phyloP scores from a whole-genome alignment of 1,140 invertebrate genomes.

The Rhynchophorus ferrugineus region DNA sequence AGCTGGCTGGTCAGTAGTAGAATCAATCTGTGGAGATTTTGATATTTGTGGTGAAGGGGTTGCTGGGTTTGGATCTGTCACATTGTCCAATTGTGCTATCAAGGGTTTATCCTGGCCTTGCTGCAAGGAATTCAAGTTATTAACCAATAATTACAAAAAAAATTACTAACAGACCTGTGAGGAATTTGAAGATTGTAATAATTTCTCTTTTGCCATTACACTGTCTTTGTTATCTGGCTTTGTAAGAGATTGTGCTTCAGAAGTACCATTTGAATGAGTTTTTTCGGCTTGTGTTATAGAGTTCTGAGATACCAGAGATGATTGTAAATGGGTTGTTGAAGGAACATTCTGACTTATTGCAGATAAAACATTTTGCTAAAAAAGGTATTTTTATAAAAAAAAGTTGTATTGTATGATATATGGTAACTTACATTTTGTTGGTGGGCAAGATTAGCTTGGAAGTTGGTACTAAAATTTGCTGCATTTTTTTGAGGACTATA shows the following conservation, averaged over 20 bases:
- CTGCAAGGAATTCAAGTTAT: too few relatives aligned
- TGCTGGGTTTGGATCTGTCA: too few relatives aligned
- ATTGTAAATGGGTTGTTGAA: conserved; percentile 9
- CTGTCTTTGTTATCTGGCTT: neutral
- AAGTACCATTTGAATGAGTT: conserved; percentile 28
- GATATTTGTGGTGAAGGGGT: too few relatives aligned
- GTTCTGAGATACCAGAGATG: conserved; percentile 1
- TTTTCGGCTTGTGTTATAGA: conserved; percentile 13
- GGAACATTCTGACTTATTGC: conserved; percentile 19
- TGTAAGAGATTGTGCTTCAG: conserved; percentile 17
- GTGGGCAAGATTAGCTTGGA: conserved; percentile 18
- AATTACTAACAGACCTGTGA: neutral
- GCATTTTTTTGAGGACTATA: conserved; percentile 21
- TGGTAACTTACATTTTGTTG: neutral
- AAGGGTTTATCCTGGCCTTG: too few relatives aligned
- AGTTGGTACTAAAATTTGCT: conserved; percentile 25
- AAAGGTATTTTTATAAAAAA: conserved; percentile 3
- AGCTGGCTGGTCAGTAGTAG: too few relatives aligned
- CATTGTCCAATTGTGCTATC: too few relatives aligned
- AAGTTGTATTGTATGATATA: neutral
- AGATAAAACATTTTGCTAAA: conserved; percentile 23
- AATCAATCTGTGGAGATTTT: too few relatives aligned
- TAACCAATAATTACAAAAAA: too few relatives aligned
- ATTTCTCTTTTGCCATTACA: neutral
- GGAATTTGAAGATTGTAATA: neutral